Evolutionary conservation across 2,888 invertebrate species (phyloP), one percentile per base, ranked within the genome.

Genomic region (Gastrophysa polygoni): DNA sequence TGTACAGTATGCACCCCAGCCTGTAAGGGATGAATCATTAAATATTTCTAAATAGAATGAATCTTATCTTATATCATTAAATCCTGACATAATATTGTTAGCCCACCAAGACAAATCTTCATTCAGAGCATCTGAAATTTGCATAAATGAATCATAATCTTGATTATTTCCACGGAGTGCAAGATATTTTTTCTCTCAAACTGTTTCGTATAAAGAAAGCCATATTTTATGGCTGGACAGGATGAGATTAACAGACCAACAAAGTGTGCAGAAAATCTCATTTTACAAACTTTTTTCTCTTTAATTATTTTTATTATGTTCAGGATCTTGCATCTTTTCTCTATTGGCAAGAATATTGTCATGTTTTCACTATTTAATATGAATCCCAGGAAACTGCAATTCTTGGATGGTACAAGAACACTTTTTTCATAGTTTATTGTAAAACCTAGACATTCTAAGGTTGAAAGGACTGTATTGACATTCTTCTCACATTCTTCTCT

Each of bases 221-320:
- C 72, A 47, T 76, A 75, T 48, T 72, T 68, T 6, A 74, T 57
- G 1, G 71, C 74, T 17, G 73, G 74, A n/a, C n/a, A n/a, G n/a
- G n/a, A n/a, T n/a, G n/a, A n/a, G n/a, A n/a, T n/a, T n/a, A n/a
- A n/a, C n/a, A 34, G 73, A 75, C 70, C 70, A 14, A 68, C 43
- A 28, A 68, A 49, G n/a, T 57, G 57, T n/a, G 57, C 57, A 50
- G 50, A 57, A 34, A 11, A n/a, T 17, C 58, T 18, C 3, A 58
- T 50, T 28, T 24, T 49, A 34, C 57, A 57, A 5, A 7, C 1
- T n/a, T 8, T 32, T 10, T 24, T 56, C 11, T n/a, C 11, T 5
- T 10, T 21, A n/a, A 28, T 1, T 24, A 24, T 14, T 0, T 6
- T 24, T 32, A 38, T 20, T 6, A 55, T 18, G n/a, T 11, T 55